Percentiles rank a stretch among this genome's conserved stretches.
phyloP scores from a whole-genome alignment of 2,888 invertebrate genomes.

The Archaeoteleia sp. region DNA sequence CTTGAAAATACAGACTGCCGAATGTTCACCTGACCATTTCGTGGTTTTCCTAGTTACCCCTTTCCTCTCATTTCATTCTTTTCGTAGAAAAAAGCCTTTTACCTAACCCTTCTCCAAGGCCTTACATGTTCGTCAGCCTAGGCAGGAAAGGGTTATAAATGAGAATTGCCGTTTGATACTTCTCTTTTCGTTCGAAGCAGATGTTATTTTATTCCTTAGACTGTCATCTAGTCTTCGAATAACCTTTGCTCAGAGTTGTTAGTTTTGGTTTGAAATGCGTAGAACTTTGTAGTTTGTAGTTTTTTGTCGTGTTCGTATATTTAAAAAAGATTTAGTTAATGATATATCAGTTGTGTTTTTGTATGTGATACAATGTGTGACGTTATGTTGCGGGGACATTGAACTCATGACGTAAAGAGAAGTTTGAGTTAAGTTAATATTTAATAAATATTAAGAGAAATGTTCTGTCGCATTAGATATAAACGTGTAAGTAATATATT shows the following conservation, averaged over 20 bases:
- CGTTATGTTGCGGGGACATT: no score
- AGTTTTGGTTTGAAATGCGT: background rate
- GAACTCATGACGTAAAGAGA: no score
- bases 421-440: no score
- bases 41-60: slow-evolving; percentile 66
- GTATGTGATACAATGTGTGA: no score
- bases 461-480: no score
- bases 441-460: no score
- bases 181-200: no score
- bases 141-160: slow-evolving; percentile 40
- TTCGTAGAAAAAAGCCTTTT: slow-evolving; percentile 19
- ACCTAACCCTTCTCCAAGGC: slow-evolving; percentile 16
- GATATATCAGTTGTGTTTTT: no score
- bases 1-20: slow-evolving; percentile 66
- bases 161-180: slow-evolving; percentile 13
- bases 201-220: slow-evolving; percentile 2
- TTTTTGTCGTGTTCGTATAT: no score
- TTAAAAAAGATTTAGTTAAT: no score
- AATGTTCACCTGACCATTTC: slow-evolving; percentile 64
- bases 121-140: slow-evolving; percentile 22
- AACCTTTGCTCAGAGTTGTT: background rate
- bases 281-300: background rate
- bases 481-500: no score
- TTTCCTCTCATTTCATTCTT: slow-evolving; percentile 49
- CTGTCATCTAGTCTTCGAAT: no score